A percentile compares a stretch with the other conserved stretches of the same genome.
These are phyloP conservation scores for Sinocyclocheilus grahami DNA, from an alignment of 2,113 vertebrate genomes.

Conservation along the genomic window DNA sequence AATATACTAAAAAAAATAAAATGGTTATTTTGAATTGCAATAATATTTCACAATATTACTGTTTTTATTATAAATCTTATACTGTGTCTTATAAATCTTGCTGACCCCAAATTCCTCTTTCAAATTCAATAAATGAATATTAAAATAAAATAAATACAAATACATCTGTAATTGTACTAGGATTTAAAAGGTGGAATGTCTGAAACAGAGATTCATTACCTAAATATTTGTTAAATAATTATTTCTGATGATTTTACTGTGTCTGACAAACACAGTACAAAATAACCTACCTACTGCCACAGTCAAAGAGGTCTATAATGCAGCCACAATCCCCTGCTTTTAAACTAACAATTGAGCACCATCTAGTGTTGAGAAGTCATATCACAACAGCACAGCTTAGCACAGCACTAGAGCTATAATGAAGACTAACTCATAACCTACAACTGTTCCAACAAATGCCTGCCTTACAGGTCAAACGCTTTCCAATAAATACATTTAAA, in stretches of 20 bases:
- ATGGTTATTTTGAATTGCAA: not conserved
- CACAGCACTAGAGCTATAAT: not conserved
- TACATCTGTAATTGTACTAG: not conserved
- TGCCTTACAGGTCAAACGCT: not conserved
- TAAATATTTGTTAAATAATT: not conserved
- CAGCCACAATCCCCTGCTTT: not conserved
- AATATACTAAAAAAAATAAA: not conserved
- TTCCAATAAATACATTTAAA: not conserved
- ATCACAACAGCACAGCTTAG: constrained; percentile 38
- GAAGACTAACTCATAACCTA: not conserved
- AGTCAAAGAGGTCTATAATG: not conserved
- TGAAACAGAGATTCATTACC: not conserved
- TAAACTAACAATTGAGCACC: constrained; percentile 46
- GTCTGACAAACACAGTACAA: not conserved
- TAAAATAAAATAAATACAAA: not conserved
- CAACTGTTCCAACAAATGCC: not conserved
- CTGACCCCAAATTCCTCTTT: not conserved
- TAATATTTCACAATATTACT: not conserved
- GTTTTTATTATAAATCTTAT: not conserved
- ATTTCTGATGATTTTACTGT: not conserved
- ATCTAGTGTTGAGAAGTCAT: constrained; percentile 53
- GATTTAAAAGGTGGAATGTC: not conserved
- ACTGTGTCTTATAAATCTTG: not conserved
- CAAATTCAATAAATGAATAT: not conserved
- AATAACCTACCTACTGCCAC: not conserved